Evolutionary conservation across 1,140 invertebrate genomes (phyloP), one percentile per base, ranked within the genome.

Genomic region (Zaprionus capensis): DNA sequence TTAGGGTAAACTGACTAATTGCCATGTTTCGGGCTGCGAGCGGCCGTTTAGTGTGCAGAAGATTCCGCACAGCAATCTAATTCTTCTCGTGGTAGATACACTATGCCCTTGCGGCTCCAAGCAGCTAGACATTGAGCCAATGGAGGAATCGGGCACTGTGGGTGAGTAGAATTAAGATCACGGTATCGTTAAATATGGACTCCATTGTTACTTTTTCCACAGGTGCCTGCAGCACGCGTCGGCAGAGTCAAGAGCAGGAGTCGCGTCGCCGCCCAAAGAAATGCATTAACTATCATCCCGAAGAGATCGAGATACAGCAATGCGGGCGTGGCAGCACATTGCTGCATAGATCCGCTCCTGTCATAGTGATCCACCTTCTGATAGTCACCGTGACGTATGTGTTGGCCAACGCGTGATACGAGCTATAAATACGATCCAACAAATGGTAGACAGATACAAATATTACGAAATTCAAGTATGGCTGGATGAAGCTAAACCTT

Each of bases 11-110:
- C 94, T 98, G 1, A 98, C 97, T 1, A 98, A 98, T 91, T 98
- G 97, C 91, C 97, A 98, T 87, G 95, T 96, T 28, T 97, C 96
- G 20, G 97, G 97, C 77, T 98, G 97, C 91, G 97, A 98, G 93
- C 96, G 97, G 78, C 97, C 97, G 14, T 98, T 98, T 93, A 98
- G 97, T 93, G 97, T 98, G 12, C 97, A 98, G 88, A 97, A 97
- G 93, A 97, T 98, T 80, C 97, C 96, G 44, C 96, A 97, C 88
- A 98, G 97, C 80, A 98, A 98, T 94, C 93, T 98, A 55, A 97
- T 98, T 61, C 93, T 98, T 63, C 93, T 98, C 26, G 97, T 98
- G 46, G 97, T 98, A 57, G 97, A 98, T 91, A 98, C 97, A 0
- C 92, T 97, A 65, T 98, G 97, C 93, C 97, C 97, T 36, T 98